phyloP scores from a whole-genome alignment of 2,113 vertebrate genomes.

The Bombycilla garrulus region DNA sequence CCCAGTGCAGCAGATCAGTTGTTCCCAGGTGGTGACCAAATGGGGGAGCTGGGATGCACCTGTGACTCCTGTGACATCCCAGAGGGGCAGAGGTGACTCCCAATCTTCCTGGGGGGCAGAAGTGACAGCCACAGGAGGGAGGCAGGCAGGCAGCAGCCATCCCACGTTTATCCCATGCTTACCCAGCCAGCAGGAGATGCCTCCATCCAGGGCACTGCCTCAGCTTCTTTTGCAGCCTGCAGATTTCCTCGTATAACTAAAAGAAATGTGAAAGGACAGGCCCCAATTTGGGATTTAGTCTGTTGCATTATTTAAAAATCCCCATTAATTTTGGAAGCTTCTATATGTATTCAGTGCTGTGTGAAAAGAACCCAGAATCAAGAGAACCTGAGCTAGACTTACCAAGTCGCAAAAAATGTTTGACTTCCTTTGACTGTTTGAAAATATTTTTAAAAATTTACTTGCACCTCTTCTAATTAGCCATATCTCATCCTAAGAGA shows the following conservation, averaged over 20 bases:
- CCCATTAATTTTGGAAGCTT: not conserved
- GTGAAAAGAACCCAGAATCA: not conserved
- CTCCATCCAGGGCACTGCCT: not conserved
- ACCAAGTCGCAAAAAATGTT: not conserved
- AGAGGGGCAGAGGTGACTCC: not conserved
- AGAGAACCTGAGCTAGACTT: not conserved
- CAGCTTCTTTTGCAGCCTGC: not conserved
- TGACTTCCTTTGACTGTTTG: not conserved
- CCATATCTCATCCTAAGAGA: not conserved
- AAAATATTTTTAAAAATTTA: not conserved
- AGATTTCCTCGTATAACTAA: not conserved
- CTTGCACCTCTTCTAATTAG: not conserved
- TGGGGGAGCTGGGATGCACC: not conserved
- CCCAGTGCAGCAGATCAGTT: not conserved
- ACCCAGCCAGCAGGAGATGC: not conserved
- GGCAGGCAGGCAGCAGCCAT: not conserved
- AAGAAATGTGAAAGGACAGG: not conserved
- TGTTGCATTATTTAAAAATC: not conserved
- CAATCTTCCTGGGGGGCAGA: not conserved
- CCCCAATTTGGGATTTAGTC: not conserved
- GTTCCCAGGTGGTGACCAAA: not conserved
- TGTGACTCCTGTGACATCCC: not conserved
- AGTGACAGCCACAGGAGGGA: not conserved
- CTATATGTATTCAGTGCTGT: not conserved
- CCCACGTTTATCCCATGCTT: not conserved